Percentiles rank a stretch among this genome's conserved stretches.
Conservation (phyloP, 1,140 invertebrate species). For the Drosophila pachea region DNA sequence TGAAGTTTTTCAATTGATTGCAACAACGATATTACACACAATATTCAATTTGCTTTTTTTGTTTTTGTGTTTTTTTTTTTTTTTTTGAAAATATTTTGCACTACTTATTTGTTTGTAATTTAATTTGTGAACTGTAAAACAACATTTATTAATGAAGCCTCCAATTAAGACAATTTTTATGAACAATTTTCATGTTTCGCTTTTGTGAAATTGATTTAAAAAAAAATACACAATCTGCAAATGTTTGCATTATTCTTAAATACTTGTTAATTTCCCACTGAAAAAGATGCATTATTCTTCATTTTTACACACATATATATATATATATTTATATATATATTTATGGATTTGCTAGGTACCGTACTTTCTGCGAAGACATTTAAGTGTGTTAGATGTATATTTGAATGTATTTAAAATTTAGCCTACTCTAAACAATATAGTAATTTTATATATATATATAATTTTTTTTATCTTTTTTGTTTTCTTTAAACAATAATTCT, state of each 20-base stretch:
- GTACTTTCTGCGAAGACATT: conserved; percentile 49
- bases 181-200: conserved; percentile 13
- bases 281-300: conserved; percentile 19
- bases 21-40: conserved; percentile 19
- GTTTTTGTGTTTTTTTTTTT: conserved; percentile 9
- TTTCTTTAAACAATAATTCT: conserved; percentile 42
- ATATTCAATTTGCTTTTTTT: conserved; percentile 10
- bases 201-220: conserved; percentile 27
- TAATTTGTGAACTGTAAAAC: conserved; percentile 41
- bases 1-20: conserved; percentile 12
- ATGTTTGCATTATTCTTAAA: conserved; percentile 23
- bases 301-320: conserved; percentile 24
- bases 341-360: conserved; percentile 44
- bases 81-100: conserved; percentile 32
- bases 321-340: too few species aligned
- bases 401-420: conserved; percentile 34
- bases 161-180: conserved; percentile 40
- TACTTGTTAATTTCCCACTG: conserved; percentile 22
- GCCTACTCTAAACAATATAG: conserved; percentile 28
- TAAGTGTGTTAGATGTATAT: conserved; percentile 34
- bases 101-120: conserved; percentile 23
- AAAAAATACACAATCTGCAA: conserved; percentile 38
- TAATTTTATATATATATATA: not conserved
- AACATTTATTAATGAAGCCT: conserved; percentile 48
- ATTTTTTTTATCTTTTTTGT: conserved; percentile 19